These are phyloP conservation scores for Anthopleura xanthogrammica DNA, from an alignment of 92 coral and sea anemone species.

Conservation along the genomic window DNA sequence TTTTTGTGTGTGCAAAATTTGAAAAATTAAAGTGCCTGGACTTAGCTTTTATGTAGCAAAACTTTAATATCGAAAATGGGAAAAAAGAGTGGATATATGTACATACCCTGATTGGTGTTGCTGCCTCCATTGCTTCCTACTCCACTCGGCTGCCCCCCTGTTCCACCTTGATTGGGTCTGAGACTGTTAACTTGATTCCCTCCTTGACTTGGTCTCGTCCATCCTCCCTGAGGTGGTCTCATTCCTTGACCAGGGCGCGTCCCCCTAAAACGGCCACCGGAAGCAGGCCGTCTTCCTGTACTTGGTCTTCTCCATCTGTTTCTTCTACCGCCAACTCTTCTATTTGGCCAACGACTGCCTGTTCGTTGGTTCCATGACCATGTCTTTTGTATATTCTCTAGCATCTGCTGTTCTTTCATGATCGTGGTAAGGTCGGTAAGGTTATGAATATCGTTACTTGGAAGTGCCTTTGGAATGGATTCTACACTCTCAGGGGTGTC, in stretches of 20 bases:
- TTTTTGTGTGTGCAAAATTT: too few species aligned
- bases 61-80: too few species aligned
- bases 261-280: neutral
- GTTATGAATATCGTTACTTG: neutral
- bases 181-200: neutral
- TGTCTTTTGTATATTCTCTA: neutral
- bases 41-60: too few species aligned
- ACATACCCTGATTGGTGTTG: neutral
- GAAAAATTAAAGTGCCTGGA: too few species aligned
- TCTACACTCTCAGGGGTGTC: conserved; percentile 22
- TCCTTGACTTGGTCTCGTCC: conserved; percentile 5
- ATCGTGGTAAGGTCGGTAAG: neutral
- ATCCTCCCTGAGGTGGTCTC: neutral
- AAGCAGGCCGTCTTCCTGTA: conserved; percentile 4
- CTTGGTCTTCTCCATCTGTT: conserved; percentile 23
- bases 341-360: conserved; percentile 3
- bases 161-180: neutral
- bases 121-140: neutral
- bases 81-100: neutral
- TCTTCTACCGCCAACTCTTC: neutral
- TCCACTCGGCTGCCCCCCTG: neutral
- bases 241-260: neutral
- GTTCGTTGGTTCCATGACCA: conserved; percentile 32
- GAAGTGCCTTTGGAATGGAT: neutral
- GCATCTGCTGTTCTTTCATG: neutral